phyloP scores from a whole-genome alignment of 2,113 vertebrate genomes.

The Phalacrocorax aristotelis region DNA sequence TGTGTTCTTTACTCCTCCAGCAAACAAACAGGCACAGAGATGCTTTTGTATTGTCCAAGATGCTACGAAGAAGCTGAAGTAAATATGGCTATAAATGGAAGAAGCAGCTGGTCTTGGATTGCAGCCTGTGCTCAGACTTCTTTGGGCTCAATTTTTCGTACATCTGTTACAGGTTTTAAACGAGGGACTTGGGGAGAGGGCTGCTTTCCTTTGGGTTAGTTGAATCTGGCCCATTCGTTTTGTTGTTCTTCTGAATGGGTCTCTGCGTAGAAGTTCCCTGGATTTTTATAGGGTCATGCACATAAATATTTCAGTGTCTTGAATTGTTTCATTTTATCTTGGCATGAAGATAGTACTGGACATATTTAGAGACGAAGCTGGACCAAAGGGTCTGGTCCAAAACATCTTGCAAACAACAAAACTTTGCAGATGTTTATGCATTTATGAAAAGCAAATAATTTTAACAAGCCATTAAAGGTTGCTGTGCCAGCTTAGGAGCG shows the following conservation, averaged over 20 bases:
- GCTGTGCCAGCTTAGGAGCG: not conserved
- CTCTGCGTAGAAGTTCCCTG: not conserved
- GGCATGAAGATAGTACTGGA: not conserved
- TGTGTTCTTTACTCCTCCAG: slow-evolving; percentile 47
- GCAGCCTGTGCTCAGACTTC: slow-evolving; percentile 51
- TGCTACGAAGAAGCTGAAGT: not conserved
- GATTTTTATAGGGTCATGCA: not conserved
- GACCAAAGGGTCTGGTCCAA: not conserved
- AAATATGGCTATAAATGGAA: slow-evolving; percentile 67
- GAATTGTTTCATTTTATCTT: not conserved
- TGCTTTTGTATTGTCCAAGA: slow-evolving; percentile 15
- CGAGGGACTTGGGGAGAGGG: not conserved
- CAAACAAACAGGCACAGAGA: slow-evolving; percentile 49
- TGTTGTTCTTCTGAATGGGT: not conserved
- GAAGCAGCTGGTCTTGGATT: slow-evolving; percentile 57
- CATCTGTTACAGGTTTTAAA: slow-evolving; percentile 23
- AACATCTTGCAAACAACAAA: not conserved
- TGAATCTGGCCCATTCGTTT: not conserved
- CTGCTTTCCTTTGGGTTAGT: not conserved
- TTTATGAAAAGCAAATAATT: not conserved
- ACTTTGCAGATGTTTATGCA: not conserved
- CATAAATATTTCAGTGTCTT: not conserved
- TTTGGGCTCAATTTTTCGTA: not conserved
- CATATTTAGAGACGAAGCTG: not conserved
- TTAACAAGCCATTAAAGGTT: not conserved